Base-by-base conservation (phyloP, 2,888 invertebrate genomes). In the Drosophila kuntzei region DNA sequence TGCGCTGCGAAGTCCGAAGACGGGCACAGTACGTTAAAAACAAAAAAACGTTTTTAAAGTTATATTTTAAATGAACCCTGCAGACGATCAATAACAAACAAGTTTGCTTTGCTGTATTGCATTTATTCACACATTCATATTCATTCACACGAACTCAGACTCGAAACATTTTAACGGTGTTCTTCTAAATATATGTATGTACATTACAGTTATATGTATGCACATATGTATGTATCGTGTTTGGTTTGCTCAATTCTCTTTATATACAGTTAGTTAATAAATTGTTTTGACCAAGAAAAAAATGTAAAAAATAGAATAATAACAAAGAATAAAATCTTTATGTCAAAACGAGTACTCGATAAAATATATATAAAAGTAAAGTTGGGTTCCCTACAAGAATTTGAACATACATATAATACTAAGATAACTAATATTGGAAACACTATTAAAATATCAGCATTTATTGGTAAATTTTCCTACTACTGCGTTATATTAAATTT, bases 1-100 rank as follows among this genome's bases (percentile, higher is more conserved):
- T 59, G 72, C 12, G 72, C n/a, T 5, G 3, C n/a, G 43, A 14
- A 14, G 37, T 14, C 14, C 32, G 43, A 20, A 34, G 11, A 44
- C 34, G 6, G 25, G 37, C 14, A 12, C 11, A 18, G 20, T 22
- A 22, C 11, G 9, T 12, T 9, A 29, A 22, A 29, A 6, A n/a
- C 32, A n/a, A n/a, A 34, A 34, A n/a, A 29, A 18, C 11, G 6
- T 4, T n/a, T 53, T 29, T 14, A 8, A 41, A 29, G 12, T 14
- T 16, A 20, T 32, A 34, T 32, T 54, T 54, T 8, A 20, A 49
- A 49, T 34, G 27, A 46, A 44, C 34, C 11, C 11, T 43, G 16
- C 29, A 50, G 22, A 41, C 39, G 25, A 14, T 16, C 25, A 50
- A 43, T 22, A 60, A 22, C 16, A 43, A 60, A 50, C 41, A 43